Evolutionary conservation across 2,797 vertebrate genomes (phyloP).

Genomic region (Siniperca undulata): DNA sequence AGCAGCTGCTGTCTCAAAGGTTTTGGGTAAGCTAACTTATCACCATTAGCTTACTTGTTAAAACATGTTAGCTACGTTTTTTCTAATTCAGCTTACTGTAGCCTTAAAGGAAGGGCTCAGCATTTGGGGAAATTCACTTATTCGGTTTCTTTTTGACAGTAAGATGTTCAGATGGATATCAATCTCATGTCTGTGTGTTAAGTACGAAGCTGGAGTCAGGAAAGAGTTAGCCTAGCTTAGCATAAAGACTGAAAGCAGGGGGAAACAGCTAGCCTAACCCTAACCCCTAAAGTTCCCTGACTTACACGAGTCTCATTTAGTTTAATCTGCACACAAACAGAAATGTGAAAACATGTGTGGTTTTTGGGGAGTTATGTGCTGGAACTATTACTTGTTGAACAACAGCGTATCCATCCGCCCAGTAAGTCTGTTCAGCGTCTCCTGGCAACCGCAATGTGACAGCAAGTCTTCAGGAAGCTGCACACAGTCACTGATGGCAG

Average conservation of each 20-base stretch:
- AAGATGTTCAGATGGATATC: background rate
- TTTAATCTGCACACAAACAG: too few relatives aligned
- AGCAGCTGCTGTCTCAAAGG: background rate
- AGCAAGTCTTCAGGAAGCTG: too few relatives aligned
- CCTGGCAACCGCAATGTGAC: too few relatives aligned
- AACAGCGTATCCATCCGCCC: background rate
- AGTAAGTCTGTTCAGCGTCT: background rate
- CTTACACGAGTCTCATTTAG: too few relatives aligned
- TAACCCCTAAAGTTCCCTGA: too few relatives aligned
- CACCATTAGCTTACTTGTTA: background rate
- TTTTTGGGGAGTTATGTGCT: background rate
- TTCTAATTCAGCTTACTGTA: background rate
- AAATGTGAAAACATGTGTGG: too few relatives aligned
- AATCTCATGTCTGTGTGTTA: background rate
- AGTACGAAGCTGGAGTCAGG: background rate
- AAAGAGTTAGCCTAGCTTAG: background rate
- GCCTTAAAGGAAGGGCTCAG: too few relatives aligned
- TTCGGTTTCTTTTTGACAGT: background rate
- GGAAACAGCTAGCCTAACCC: background rate
- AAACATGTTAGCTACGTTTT: background rate
- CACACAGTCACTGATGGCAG: background rate
- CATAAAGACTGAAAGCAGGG: background rate
- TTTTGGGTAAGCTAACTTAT: too few relatives aligned
- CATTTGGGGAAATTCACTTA: background rate
- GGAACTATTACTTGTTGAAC: background rate